Evolutionary conservation across 2,888 invertebrate species (phyloP), one percentile per base, ranked within the genome.

Genomic region (Timema cristinae): DNA sequence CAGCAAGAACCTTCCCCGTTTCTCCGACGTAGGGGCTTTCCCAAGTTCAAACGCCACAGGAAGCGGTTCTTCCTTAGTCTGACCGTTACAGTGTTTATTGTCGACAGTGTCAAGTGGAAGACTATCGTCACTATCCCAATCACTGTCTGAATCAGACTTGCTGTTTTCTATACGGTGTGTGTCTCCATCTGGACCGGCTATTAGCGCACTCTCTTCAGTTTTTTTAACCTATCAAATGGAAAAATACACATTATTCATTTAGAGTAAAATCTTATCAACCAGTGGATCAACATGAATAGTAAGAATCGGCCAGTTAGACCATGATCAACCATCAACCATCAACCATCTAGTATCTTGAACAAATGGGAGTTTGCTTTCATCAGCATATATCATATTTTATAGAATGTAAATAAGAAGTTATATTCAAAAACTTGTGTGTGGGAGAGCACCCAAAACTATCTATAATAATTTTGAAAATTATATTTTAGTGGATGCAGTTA

Each of bases 91-190:
- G 6, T 16, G 63, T 47, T 11, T 47, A 51, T 66, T 66, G 52
- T 61, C 66, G 5, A 66, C 66, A 16, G 56, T 68, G 50, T 77
- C 77, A 54, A 77, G 15, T 0, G 77, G 77, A 16, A 77, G 71
- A 72, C 76, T 77, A 50, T 76, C 76, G 9, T 77, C 77, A 67
- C 76, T 76, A 56, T 75, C 77, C 76, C 76, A 77, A 61, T 76
- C 76, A 66, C 75, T 76, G 0, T 72, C 75, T 13, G 75, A 75
- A 13, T 71, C 68, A 63, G 70, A 70, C 32, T 49, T 66, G 32
- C 54, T 61, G 10, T 9, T 10, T 52, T 32, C 47, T n/a, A 11
- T 32, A n/a, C 11, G 16, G 11, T 15, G 15, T 5, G 16, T n/a
- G 10, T 48, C 66, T 56, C 11, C 56, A n/a, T 71, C 73, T 61